phyloP scores from a whole-genome alignment of 1,140 invertebrate species.

The Ephestia elutella region DNA sequence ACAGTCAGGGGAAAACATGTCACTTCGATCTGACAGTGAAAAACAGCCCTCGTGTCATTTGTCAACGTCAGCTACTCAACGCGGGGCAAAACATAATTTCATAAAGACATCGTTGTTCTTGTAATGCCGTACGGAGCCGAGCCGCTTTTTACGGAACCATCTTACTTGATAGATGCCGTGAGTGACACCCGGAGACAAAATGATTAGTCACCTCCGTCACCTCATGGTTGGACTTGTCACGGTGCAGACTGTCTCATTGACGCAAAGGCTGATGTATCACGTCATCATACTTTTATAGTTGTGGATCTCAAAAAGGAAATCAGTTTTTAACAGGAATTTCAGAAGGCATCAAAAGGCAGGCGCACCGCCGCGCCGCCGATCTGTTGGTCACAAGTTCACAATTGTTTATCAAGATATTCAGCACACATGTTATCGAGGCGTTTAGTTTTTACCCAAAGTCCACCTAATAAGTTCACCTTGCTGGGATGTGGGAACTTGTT shows the following conservation, averaged over 20 bases:
- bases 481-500: too few species aligned
- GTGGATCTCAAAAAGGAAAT: too few species aligned
- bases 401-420: too few species aligned
- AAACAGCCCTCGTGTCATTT: conserved; percentile 61
- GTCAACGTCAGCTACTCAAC: conserved; percentile 62
- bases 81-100: conserved; percentile 63
- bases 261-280: not conserved
- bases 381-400: too few species aligned
- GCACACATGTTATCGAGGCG: too few species aligned
- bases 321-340: too few species aligned
- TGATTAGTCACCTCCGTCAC: conserved; percentile 8
- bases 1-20: conserved; percentile 51
- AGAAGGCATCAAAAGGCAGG: too few species aligned
- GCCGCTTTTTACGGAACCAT: conserved; percentile 35
- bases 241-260: not conserved
- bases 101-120: conserved; percentile 65
- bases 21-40: conserved; percentile 65
- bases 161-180: conserved; percentile 33
- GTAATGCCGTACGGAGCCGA: conserved; percentile 30
- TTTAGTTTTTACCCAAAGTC: too few species aligned
- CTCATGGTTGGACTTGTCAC: conserved; percentile 5
- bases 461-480: too few species aligned
- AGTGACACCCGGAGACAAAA: conserved; percentile 6
- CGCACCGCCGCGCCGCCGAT: too few species aligned
- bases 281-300: too few species aligned